Evolutionary conservation across 53 echinoderm and acorn worm genomes (phyloP).

Genomic region (Antedon mediterranea): DNA sequence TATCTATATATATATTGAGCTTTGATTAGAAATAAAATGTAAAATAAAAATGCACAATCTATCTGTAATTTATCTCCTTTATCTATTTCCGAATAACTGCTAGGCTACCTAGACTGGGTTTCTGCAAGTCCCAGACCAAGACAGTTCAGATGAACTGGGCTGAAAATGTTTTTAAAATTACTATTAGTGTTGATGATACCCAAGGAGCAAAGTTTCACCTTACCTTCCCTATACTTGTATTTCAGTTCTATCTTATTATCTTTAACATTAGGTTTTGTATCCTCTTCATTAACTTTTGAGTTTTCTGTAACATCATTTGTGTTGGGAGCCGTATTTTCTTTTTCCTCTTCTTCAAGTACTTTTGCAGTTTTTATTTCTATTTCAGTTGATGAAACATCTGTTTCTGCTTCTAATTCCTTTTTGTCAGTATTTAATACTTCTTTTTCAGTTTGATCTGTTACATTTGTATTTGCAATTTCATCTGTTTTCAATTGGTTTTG

Average conservation of each 20-base stretch:
- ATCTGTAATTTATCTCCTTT: no score
- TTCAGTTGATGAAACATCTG: conserved; percentile 1
- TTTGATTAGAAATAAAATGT: no score
- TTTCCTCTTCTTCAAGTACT: conserved; percentile 40
- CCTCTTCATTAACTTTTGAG: conserved; percentile 58
- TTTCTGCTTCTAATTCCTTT: not conserved
- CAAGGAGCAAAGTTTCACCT: not conserved
- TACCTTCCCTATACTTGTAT: conserved; percentile 98
- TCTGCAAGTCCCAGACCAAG: no score
- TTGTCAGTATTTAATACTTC: conserved; percentile 19
- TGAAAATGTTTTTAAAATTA: no score
- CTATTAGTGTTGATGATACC: not conserved
- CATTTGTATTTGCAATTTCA: not conserved
- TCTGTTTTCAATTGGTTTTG: no score
- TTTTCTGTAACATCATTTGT: conserved; percentile 51
- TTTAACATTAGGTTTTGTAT: conserved; percentile 38
- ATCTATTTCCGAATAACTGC: no score
- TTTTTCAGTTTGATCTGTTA: not conserved
- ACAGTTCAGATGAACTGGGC: no score
- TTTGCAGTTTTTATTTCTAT: conserved; percentile 15
- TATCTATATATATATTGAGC: no score
- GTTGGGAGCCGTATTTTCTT: conserved; percentile 40
- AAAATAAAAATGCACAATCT: no score
- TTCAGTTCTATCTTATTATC: conserved; percentile 97
- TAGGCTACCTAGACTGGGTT: no score